Evolutionary conservation across 2,888 invertebrate genomes (phyloP), one percentile per base, ranked within the genome.

Genomic region (Nemoura dubitans): DNA sequence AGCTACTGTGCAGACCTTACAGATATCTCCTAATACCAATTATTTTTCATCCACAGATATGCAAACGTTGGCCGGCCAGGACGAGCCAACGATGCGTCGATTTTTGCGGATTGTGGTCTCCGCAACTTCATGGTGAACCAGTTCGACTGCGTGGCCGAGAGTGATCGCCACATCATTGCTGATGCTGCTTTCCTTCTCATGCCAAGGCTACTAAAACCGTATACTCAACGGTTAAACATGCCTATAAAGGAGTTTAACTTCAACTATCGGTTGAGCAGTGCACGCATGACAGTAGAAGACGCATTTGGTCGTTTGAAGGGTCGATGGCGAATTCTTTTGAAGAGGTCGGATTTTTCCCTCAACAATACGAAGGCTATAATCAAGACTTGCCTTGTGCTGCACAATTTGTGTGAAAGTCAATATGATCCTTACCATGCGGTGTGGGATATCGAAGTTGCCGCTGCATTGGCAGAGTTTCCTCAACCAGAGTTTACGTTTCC

Each of bases 301-400:
- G 86, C 87, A 0, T 87, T 87, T 43, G 85, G 87, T 76, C 30
- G 87, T 77, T 76, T 87, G 59, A 87, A 87, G 77, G 87, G 85
- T n/a, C 59, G 87, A 7, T 87, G 85, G 85, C 43, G 87, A n/a
- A 82, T 85, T 29, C 77, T 87, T 59, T 30, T 87, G 14, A 87
- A 87, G 30, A 25, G 86, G 78, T 25, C 87, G 21, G 83, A 87
- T 78, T 36, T 85, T 1, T 36, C 78, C 28, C 25, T 87, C 14
- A 21, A 27, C 10, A 84, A 80, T 81, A 83, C 87, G 77, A 86
- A 86, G 76, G 36, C 43, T 16, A 43, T 87, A 21, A 85, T 86
- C 76, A 85, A 85, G 77, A 26, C 86, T n/a, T 87, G 87, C 36
- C 76, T 85, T 86, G 85, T 82, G 26, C 82, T 87, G 6, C 87